These are phyloP conservation scores for Atopsyche davidsoni DNA, from an alignment of 1,140 invertebrate genomes.

Conservation along the genomic window DNA sequence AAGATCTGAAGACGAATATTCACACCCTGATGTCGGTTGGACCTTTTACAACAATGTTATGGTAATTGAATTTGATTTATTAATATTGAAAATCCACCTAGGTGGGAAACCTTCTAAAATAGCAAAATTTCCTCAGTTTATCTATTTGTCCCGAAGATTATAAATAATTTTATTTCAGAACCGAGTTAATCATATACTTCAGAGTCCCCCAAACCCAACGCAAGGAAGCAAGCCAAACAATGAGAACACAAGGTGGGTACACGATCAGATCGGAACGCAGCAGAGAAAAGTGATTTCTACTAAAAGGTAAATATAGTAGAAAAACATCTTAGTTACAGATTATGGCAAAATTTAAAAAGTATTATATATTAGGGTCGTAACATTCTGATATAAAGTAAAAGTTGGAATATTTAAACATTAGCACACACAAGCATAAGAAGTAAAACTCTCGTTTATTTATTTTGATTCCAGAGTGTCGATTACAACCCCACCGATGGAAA, in stretches of 20 bases:
- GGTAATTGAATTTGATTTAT: slow-evolving; percentile 35
- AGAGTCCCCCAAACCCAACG: slow-evolving; percentile 9
- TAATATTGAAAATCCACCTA: slow-evolving; percentile 1
- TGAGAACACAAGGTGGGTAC: neutral
- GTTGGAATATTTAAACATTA: neutral
- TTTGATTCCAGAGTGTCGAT: slow-evolving; percentile 46
- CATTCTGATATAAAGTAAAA: neutral
- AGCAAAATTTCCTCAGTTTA: neutral
- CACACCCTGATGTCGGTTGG: slow-evolving; percentile 55
- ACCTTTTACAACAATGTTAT: slow-evolving; percentile 64
- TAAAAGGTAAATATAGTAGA: slow-evolving; percentile 37
- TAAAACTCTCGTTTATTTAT: slow-evolving; percentile 7
- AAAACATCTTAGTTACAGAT: too few relatives aligned
- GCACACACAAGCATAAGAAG: neutral
- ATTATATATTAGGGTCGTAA: too few relatives aligned
- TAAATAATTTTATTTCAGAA: slow-evolving; percentile 19
- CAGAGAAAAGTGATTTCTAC: slow-evolving; percentile 33
- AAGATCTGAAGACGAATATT: slow-evolving; percentile 43
- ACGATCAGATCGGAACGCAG: neutral
- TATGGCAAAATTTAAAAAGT: too few relatives aligned
- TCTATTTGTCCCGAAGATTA: neutral
- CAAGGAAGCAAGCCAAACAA: neutral
- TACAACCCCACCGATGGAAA: slow-evolving; percentile 34
- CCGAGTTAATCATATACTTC: slow-evolving; percentile 20
- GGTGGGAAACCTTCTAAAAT: neutral